Evolutionary conservation across 2,888 invertebrate species (phyloP).

Genomic region (Chorisops tibialis): DNA sequence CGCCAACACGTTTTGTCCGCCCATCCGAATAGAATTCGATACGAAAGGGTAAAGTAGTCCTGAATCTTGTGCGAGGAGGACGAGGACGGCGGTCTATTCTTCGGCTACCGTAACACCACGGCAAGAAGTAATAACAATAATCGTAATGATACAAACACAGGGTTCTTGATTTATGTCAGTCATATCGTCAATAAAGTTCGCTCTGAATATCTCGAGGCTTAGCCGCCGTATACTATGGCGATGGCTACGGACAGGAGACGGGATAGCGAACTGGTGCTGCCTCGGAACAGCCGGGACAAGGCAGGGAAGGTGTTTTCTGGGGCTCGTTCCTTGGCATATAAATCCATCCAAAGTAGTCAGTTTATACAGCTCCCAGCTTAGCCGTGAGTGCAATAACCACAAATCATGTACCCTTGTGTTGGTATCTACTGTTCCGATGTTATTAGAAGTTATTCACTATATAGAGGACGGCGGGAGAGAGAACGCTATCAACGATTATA

Average conservation of each 20-base stretch:
- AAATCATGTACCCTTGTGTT: slow-evolving; percentile 28
- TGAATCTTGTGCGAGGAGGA: background rate
- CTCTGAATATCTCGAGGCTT: slow-evolving; percentile 32
- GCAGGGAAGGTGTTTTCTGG: no score
- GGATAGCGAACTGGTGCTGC: slow-evolving; percentile 18
- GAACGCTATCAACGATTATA: slow-evolving; percentile 21
- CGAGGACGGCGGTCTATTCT: background rate
- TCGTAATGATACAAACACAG: slow-evolving; percentile 38
- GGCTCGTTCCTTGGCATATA: slow-evolving; percentile 28
- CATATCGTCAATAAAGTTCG: slow-evolving; percentile 42
- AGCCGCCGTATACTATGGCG: background rate
- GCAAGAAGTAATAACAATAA: slow-evolving; percentile 41
- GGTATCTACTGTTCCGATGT: slow-evolving; percentile 23
- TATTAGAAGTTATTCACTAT: slow-evolving; percentile 25
- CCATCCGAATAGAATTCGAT: slow-evolving; percentile 1
- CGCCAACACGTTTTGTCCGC: slow-evolving; percentile 2
- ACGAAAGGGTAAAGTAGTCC: slow-evolving; percentile 18
- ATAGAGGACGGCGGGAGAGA: slow-evolving; percentile 5
- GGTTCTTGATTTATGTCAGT: slow-evolving; percentile 41
- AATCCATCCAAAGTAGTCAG: slow-evolving; percentile 33
- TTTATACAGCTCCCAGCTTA: slow-evolving; percentile 31
- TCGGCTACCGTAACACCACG: slow-evolving; percentile 31
- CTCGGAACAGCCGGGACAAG: slow-evolving; percentile 1
- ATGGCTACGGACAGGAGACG: slow-evolving; percentile 8
- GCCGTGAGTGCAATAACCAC: slow-evolving; percentile 28